Conservation (phyloP, 1,140 invertebrate species). For the Geopemphigus sp. region DNA sequence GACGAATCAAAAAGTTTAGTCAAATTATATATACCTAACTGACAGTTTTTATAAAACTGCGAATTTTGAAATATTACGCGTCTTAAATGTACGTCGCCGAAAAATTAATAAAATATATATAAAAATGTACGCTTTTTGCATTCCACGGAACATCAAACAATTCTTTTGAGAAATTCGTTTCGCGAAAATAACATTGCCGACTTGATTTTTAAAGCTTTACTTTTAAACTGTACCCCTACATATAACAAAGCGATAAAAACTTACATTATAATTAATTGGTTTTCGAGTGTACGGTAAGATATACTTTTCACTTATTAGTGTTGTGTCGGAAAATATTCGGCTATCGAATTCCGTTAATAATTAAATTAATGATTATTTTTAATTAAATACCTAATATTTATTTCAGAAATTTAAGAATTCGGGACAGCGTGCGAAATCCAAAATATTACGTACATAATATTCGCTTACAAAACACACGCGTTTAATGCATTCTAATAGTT, state of each 20-base stretch:
- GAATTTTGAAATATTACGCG: neutral
- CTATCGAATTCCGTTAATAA: neutral
- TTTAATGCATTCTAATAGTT: neutral
- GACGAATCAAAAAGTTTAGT: neutral
- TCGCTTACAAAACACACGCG: neutral
- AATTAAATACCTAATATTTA: neutral
- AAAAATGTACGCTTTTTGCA: neutral
- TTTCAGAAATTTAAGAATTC: neutral
- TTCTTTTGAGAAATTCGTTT: neutral
- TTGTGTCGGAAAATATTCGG: neutral
- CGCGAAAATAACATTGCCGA: neutral
- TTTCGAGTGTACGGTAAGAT: neutral
- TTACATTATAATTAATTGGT: neutral
- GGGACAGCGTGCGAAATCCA: neutral
- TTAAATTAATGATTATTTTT: neutral
- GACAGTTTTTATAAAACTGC: neutral
- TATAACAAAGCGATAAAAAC: slow-evolving; percentile 10
- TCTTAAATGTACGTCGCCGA: neutral
- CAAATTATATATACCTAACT: neutral
- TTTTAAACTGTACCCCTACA: slow-evolving; percentile 19
- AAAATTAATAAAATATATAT: slow-evolving; percentile 34
- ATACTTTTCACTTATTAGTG: neutral
- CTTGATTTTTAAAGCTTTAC: slow-evolving; percentile 18
- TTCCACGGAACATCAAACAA: slow-evolving; percentile 29
- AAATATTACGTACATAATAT: slow-evolving; percentile 5